Base-by-base conservation (phyloP, 1,140 invertebrate genomes). In the Euura lappo region DNA sequence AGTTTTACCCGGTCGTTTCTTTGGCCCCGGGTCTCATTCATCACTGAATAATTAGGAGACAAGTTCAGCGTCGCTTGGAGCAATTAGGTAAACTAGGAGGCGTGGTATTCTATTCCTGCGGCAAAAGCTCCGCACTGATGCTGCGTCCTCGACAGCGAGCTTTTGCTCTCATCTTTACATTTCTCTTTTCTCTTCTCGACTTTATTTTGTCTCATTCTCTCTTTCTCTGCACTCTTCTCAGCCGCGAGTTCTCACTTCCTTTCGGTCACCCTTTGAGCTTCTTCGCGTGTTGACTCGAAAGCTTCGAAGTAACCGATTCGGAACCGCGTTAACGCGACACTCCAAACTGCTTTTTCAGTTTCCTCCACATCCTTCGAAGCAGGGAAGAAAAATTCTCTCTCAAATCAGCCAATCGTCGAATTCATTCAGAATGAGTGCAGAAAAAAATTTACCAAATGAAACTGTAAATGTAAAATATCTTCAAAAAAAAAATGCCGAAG, bases 11-110 rank as follows among this genome's bases (percentile, higher is more conserved):
- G 80, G 76, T 71, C 71, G 72, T 71, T 73, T 80, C 77, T 76
- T 69, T 74, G 72, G 72, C 73, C 71, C 69, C 73, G 65, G 68
- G 73, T 42, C 68, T 76, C 81, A 85, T 86, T 84, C 74, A 80
- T 86, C 84, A 85, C 76, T 75, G 75, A 83, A 85, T 85, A 86
- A 86, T 86, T 86, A 84, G 84, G 77, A 80, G 84, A 86, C 83
- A 83, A 85, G 83, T 80, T 80, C 80, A 78, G 77, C 74, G 78
- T 42, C 75, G 79, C 83, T 80, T 79, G 73, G 74, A 71, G 82
- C 82, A 85, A 86, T 86, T 86, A 86, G 84, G 81, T 80, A 84
- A 86, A 85, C 84, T 80, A 80, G 79, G 80, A 80, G 83, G 81
- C 82, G 84, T 84, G 83, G 81, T 81, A 74, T 81, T 83, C 83